A percentile compares a stretch with the other conserved stretches of the same genome.
phyloP scores from a whole-genome alignment of 2,797 vertebrate species.

The Prunella strophiata region DNA sequence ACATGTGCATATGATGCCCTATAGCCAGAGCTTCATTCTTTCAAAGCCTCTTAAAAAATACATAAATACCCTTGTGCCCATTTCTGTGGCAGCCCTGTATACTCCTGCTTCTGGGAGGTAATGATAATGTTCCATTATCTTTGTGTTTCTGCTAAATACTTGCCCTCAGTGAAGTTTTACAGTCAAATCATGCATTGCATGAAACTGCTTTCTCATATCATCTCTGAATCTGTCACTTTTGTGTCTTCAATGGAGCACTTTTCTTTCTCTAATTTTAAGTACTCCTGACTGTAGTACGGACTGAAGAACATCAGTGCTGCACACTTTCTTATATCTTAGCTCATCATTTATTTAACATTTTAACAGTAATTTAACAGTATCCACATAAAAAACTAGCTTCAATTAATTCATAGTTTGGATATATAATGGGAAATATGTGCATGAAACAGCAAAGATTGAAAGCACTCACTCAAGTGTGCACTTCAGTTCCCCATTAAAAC shows the following conservation, averaged over 20 bases:
- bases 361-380: not conserved
- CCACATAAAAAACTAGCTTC: not conserved
- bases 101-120: not conserved
- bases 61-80: not conserved
- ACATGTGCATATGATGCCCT: accelerated
- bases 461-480: not conserved
- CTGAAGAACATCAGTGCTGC: not conserved
- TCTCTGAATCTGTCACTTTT: not conserved
- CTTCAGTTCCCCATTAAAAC: not conserved
- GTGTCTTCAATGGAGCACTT: not conserved
- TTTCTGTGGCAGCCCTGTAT: not conserved
- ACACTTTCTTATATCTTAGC: not conserved
- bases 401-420: not conserved
- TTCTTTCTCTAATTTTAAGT: not conserved
- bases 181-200: not conserved
- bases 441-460: not conserved
- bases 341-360: not conserved
- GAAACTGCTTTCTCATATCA: not conserved
- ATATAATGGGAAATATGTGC: not conserved
- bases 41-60: not conserved
- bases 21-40: not conserved
- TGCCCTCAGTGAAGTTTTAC: not conserved
- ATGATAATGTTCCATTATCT: not conserved
- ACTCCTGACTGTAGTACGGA: not conserved
- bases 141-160: not conserved